phyloP scores from a whole-genome alignment of 2,888 invertebrate genomes.

The Belgica antarctica region DNA sequence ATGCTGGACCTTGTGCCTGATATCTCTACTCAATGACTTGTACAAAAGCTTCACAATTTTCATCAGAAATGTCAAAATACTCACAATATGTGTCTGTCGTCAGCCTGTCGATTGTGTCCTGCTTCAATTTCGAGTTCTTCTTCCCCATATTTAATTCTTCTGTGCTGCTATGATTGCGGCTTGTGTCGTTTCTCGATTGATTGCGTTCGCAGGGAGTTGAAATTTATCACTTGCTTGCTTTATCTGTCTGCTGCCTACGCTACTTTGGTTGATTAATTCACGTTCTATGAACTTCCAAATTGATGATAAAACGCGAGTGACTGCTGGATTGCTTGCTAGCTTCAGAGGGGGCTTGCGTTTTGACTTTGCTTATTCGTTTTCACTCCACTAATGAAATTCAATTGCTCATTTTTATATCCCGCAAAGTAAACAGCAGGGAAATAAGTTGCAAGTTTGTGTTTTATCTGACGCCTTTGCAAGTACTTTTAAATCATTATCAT shows the following conservation, averaged over 20 bases:
- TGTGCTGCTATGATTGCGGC: background rate
- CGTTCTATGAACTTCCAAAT: background rate
- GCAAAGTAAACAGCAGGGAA: background rate
- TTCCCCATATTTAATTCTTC: constrained; percentile 77
- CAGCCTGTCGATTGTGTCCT: constrained; percentile 88
- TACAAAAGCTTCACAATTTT: background rate
- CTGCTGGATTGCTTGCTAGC: background rate
- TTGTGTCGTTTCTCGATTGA: background rate
- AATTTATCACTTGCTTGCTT: background rate
- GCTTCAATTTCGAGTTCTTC: constrained; percentile 93
- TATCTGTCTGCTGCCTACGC: background rate
- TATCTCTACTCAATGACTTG: background rate
- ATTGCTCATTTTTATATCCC: background rate
- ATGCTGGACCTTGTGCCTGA: too few relatives aligned
- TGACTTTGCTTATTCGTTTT: background rate
- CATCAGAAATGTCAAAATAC: constrained; percentile 54
- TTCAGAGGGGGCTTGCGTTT: background rate
- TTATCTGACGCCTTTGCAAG: background rate
- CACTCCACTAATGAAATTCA: constrained; percentile 15
- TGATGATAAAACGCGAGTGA: too few relatives aligned
- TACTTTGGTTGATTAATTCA: background rate
- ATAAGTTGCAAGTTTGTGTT: background rate
- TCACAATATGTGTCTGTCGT: constrained; percentile 93
- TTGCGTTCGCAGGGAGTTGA: background rate
- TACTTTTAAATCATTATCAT: background rate